Evolutionary conservation across 2,888 invertebrate species (phyloP).

Genomic region (Amiota minor): DNA sequence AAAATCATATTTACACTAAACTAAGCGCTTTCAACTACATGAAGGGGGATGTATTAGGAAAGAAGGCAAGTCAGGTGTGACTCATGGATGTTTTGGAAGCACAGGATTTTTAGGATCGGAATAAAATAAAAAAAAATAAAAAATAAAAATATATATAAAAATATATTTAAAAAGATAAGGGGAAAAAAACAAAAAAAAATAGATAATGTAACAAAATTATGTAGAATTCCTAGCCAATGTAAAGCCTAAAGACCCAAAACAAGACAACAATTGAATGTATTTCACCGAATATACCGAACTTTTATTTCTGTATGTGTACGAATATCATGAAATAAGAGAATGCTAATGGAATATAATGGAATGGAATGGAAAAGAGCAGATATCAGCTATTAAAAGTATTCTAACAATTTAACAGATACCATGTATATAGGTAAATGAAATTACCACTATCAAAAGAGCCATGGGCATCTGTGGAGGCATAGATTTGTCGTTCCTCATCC

Average conservation of each 20-base stretch:
- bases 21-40: constrained; percentile 74
- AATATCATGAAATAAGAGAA: not conserved
- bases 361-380: not conserved
- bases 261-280: not conserved
- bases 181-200: constrained; percentile 36
- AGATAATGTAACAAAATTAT: constrained; percentile 38
- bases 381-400: not conserved
- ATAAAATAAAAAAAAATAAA: constrained; percentile 34
- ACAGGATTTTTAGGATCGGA: constrained; percentile 53
- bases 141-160: constrained; percentile 29
- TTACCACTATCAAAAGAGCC: constrained; percentile 60
- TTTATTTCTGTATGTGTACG: not conserved
- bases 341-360: not conserved
- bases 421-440: constrained; percentile 15
- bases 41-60: constrained; percentile 75
- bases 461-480: constrained; percentile 63
- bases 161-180: constrained; percentile 33
- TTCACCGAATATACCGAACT: too few species aligned
- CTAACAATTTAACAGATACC: not conserved
- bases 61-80: constrained; percentile 77
- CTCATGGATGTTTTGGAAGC: constrained; percentile 74
- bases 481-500: constrained; percentile 80
- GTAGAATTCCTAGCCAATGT: constrained; percentile 58
- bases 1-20: constrained; percentile 58
- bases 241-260: constrained; percentile 26